Evolutionary conservation across 37 sponge, comb jelly and placozoan genomes (phyloP), one percentile per base, ranked within the genome.

Genomic region (Aplysina aerophoba): DNA sequence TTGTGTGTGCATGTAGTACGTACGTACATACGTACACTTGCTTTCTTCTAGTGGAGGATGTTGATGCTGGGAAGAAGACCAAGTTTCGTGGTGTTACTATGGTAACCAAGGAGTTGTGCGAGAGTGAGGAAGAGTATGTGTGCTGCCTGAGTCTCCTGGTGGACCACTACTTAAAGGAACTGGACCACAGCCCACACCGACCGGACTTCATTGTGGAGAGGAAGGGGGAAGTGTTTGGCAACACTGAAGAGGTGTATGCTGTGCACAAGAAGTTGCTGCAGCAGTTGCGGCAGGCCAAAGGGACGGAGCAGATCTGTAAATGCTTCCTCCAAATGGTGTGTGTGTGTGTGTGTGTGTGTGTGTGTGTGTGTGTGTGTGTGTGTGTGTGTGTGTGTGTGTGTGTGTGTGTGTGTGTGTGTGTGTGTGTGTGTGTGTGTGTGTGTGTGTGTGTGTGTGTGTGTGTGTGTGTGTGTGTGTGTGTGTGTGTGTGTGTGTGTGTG

Each of bases 171-270:
- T 73, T 92, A 22, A 55, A 57, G 25, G 38, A 77, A 39, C 64
- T 92, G 71, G 84, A 22, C 5, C 74, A 83, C 65, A 71, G 73
- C 73, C 50, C 57, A 1, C 79, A 92, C 62, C 40, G 86, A 0
- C 89, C 93, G 2, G 84, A 83, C 36, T 92, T 92, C 73, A 68
- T 92, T 20, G 64, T 59, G 55, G 84, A 83, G 14, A 79, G 72
- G 55, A 75, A 39, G 58, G 58, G 30, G 13, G 55, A 59, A 1
- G 60, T 92, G 39, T 87, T 92, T 34, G 80, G 84, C 22, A 88
- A 92, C 40, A 1, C 86, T 12, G 65, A 63, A 15, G 73, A 88
- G 0, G 44, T 92, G n/a, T 84, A 72, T 72, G 24, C 14, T 6
- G 75, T 92, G 44, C 93, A 92, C 55, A 86, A 81, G 89, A 85